Percentiles rank a stretch among this genome's conserved stretches.
Evolutionary conservation across 2,888 invertebrate species (phyloP).

Genomic region (Entomobrya proxima): DNA sequence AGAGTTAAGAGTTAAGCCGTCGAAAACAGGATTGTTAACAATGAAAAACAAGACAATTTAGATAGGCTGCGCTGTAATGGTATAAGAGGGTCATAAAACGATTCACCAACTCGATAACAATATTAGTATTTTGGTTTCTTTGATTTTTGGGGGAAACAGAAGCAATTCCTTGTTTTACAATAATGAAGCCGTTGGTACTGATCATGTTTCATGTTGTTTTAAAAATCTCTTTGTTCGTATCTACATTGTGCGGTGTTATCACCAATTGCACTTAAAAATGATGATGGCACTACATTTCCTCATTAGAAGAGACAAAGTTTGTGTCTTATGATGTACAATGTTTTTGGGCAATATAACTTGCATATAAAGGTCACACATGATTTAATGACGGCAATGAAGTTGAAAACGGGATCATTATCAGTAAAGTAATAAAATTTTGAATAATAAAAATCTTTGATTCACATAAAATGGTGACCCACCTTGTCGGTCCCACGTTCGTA

Average conservation of each 20-base stretch:
- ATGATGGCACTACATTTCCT: too few species aligned
- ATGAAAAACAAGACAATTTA: background rate
- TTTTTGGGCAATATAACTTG: background rate
- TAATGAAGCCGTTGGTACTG: background rate
- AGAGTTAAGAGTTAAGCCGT: background rate
- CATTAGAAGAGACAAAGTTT: too few species aligned
- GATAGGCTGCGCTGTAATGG: background rate
- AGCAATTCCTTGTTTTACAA: conserved; percentile 25
- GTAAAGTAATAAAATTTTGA: conserved; percentile 6
- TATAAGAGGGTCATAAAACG: conserved; percentile 16
- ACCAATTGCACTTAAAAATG: too few species aligned
- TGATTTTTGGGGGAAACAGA: background rate
- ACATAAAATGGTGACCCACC: background rate
- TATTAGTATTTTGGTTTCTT: background rate
- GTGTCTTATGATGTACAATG: too few species aligned
- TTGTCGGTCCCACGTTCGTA: background rate
- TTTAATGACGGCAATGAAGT: background rate
- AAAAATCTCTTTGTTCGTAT: background rate
- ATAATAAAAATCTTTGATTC: conserved; percentile 2
- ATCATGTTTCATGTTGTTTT: background rate
- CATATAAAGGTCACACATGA: conserved; percentile 8
- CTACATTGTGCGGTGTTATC: too few species aligned
- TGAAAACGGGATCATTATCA: conserved; percentile 33
- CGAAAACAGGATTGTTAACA: conserved; percentile 22
- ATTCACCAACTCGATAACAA: background rate